Conservation (phyloP, 2,888 invertebrate genomes). For the Drosophila kokeensis region DNA sequence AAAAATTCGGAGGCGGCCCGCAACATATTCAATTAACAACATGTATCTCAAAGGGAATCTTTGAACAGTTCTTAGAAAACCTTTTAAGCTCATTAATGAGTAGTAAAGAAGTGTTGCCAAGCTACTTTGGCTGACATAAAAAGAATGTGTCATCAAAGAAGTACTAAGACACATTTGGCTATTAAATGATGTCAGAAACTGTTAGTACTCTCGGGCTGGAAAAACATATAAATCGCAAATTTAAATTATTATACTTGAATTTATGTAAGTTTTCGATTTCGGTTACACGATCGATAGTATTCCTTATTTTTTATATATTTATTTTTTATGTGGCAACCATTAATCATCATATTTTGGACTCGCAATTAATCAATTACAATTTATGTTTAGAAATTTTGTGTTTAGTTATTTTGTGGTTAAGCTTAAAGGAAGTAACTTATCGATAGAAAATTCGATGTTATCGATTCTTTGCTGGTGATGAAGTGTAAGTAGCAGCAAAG, state of each 20-base stretch:
- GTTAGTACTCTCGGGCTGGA: background rate
- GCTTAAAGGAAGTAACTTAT: background rate
- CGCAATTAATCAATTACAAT: background rate
- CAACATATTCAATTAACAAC: background rate
- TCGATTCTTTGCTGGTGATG: background rate
- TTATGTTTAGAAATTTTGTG: background rate
- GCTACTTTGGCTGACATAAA: background rate
- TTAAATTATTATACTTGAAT: background rate
- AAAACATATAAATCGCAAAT: background rate
- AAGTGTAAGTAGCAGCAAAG: background rate
- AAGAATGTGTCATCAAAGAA: background rate
- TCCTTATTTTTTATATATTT: background rate
- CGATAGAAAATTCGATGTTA: background rate
- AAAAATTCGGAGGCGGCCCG: background rate
- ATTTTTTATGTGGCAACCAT: background rate
- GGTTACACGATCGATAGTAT: background rate
- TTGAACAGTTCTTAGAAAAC: background rate
- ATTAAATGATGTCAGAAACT: background rate
- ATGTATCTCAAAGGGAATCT: constrained; percentile 4
- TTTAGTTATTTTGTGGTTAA: background rate
- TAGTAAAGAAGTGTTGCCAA: background rate
- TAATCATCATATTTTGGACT: background rate
- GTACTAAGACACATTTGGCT: background rate
- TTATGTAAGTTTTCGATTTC: background rate
- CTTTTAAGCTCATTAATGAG: background rate